A percentile compares a stretch with the other conserved stretches of the same genome.
Evolutionary conservation across 2,888 invertebrate species (phyloP).

Genomic region (Microplitis manilae): DNA sequence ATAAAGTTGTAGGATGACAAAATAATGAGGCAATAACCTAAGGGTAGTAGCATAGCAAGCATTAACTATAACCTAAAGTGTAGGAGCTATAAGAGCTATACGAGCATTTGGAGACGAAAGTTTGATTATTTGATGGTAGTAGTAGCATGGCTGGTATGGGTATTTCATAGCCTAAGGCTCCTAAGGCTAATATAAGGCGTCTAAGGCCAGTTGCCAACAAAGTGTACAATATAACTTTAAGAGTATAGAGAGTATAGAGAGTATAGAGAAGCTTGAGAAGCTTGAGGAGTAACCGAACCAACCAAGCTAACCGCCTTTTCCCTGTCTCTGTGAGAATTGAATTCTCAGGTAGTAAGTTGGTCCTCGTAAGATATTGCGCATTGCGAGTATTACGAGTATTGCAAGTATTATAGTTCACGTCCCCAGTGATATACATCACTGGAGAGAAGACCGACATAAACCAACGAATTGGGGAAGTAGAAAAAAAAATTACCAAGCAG

Average conservation of each 20-base stretch:
- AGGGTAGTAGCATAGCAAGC: not conserved
- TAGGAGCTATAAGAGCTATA: too few relatives aligned
- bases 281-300: too few relatives aligned
- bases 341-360: constrained; percentile 45
- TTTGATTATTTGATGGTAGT: constrained; percentile 32
- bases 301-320: constrained; percentile 29
- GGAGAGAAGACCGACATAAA: constrained; percentile 23
- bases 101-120: constrained; percentile 28
- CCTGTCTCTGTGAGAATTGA: constrained; percentile 41
- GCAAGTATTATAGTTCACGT: constrained; percentile 34
- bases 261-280: not conserved
- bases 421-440: constrained; percentile 29
- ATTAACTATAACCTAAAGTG: constrained; percentile 7
- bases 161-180: constrained; percentile 31
- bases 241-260: not conserved
- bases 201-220: not conserved
- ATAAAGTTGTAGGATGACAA: not conserved
- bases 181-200: not conserved
- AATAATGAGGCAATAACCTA: constrained; percentile 22
- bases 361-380: constrained; percentile 28
- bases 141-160: constrained; percentile 13
- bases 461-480: constrained; percentile 11
- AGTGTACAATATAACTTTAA: not conserved
- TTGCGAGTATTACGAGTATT: constrained; percentile 14
- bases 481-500: constrained; percentile 7